Conservation (phyloP, 2,113 vertebrate genomes). For the Nanorana parkeri region DNA sequence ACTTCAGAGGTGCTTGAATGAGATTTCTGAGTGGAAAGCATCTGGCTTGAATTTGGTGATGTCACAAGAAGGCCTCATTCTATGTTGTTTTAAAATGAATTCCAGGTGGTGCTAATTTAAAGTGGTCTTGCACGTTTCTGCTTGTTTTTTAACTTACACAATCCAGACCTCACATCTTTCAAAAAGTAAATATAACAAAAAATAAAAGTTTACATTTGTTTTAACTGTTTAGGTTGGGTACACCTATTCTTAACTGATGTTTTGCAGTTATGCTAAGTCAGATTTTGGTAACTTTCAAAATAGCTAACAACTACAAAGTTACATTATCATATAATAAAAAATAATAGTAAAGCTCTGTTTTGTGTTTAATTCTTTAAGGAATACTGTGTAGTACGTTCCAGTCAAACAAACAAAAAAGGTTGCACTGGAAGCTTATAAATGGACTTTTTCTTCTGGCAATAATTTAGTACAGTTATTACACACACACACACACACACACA, state of each 20-base stretch:
- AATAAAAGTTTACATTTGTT: background rate
- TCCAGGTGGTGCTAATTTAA: slow-evolving; percentile 28
- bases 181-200: background rate
- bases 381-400: no score
- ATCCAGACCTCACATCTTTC: background rate
- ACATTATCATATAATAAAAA: no score
- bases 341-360: no score
- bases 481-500: no score
- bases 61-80: slow-evolving; percentile 30
- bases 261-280: background rate
- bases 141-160: background rate
- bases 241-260: background rate
- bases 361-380: no score
- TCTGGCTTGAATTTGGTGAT: slow-evolving; percentile 32
- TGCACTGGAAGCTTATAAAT: no score
- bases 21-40: background rate
- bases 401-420: no score
- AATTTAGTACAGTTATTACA: no score
- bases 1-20: slow-evolving; percentile 1
- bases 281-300: background rate
- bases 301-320: background rate
- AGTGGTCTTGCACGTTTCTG: background rate
- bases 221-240: no score
- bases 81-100: slow-evolving; percentile 23
- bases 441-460: no score